Evolutionary conservation across 2,113 vertebrate species (phyloP).

Genomic region (Pholis gunnellus): DNA sequence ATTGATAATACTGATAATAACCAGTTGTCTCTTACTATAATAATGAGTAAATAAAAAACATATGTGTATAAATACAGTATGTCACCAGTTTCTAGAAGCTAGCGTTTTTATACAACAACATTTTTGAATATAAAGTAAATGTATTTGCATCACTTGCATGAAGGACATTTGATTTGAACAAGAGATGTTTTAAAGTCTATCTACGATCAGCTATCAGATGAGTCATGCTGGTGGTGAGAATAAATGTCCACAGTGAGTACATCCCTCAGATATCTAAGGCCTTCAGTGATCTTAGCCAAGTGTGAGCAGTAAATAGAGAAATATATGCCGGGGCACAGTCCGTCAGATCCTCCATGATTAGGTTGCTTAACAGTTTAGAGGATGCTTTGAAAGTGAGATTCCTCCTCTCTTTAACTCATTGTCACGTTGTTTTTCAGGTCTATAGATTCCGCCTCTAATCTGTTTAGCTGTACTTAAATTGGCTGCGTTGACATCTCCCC

Average conservation of each 20-base stretch:
- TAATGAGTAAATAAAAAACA: neutral
- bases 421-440: slow-evolving; percentile 87
- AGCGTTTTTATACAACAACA: neutral
- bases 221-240: slow-evolving; percentile 28
- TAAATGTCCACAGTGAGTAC: slow-evolving; percentile 42
- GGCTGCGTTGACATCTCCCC: slow-evolving; percentile 91
- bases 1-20: neutral
- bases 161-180: slow-evolving; percentile 15
- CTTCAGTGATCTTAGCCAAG: slow-evolving; percentile 62
- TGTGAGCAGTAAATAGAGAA: slow-evolving; percentile 81
- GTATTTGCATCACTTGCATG: neutral
- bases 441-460: slow-evolving; percentile 91
- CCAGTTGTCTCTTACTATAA: neutral
- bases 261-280: slow-evolving; percentile 35
- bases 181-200: neutral
- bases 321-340: slow-evolving; percentile 82
- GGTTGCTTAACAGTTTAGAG: slow-evolving; percentile 89
- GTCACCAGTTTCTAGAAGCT: neutral
- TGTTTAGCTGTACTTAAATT: slow-evolving; percentile 97
- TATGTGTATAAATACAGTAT: neutral
- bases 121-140: neutral
- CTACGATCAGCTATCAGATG: slow-evolving; percentile 28
- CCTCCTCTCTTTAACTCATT: slow-evolving; percentile 87
- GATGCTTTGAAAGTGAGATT: slow-evolving; percentile 89
- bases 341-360: slow-evolving; percentile 86